Evolutionary conservation across 2,888 invertebrate genomes (phyloP).

Genomic region (Panopea generosa): DNA sequence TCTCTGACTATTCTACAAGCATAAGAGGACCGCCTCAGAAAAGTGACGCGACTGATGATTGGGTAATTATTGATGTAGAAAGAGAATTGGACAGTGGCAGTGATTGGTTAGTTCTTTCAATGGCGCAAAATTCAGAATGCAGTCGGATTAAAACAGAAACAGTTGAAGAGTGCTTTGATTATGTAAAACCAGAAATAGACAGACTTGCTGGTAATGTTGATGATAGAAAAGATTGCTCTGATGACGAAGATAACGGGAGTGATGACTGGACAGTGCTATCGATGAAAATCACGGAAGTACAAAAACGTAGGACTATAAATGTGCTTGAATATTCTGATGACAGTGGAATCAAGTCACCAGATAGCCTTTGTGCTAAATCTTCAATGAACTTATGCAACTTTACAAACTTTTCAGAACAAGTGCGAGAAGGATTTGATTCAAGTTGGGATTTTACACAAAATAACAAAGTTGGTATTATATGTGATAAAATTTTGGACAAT

Average conservation of each 20-base stretch:
- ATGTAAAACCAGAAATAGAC: no score
- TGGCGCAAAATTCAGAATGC: not conserved
- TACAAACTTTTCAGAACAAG: no score
- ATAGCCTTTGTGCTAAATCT: not conserved
- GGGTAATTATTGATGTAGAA: slow-evolving; percentile 37
- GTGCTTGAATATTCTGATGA: not conserved
- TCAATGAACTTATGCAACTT: no score
- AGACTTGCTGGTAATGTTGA: no score
- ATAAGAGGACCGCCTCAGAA: not conserved
- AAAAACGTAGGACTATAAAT: not conserved
- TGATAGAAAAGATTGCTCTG: no score
- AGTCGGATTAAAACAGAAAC: not conserved
- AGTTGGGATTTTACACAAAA: not conserved
- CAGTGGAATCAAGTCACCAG: slow-evolving; percentile 6
- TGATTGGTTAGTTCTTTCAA: no score
- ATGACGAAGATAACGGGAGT: slow-evolving; percentile 5
- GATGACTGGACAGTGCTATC: slow-evolving; percentile 51
- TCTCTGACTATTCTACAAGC: not conserved
- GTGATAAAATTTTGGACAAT: not conserved
- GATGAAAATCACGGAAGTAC: slow-evolving; percentile 37
- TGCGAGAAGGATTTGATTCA: no score
- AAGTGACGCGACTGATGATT: slow-evolving; percentile 22
- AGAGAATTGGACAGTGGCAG: no score
- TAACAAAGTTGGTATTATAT: not conserved
- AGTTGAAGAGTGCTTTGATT: no score